Percentiles rank a stretch among this genome's conserved stretches.
phyloP scores from a whole-genome alignment of 2,797 vertebrate genomes.

The Falco naumanni region DNA sequence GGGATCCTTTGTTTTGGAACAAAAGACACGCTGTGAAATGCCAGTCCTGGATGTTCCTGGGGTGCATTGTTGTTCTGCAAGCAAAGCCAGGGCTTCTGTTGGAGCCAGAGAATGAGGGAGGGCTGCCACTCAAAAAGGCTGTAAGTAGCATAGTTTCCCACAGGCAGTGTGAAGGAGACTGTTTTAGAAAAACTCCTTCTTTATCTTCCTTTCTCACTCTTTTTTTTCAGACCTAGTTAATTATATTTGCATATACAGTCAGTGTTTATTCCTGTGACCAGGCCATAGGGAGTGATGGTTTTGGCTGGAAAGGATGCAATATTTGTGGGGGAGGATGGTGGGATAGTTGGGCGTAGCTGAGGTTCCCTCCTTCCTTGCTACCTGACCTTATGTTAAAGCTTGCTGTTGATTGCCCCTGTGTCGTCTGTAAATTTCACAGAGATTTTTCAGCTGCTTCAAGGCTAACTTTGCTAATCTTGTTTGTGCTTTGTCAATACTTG shows the following conservation, averaged over 20 bases:
- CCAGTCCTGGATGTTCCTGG: not conserved
- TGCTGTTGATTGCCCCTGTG: not conserved
- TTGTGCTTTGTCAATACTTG: not conserved
- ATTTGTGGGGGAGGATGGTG: not conserved
- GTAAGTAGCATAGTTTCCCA: not conserved
- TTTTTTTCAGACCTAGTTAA: slow-evolving; percentile 18
- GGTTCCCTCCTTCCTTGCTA: not conserved
- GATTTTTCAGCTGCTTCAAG: not conserved
- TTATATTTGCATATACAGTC: slow-evolving; percentile 15
- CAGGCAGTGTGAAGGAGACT: not conserved
- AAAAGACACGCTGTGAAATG: not conserved
- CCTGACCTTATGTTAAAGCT: not conserved
- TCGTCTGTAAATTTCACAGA: not conserved
- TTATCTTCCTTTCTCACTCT: slow-evolving; percentile 40
- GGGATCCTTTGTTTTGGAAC: not conserved
- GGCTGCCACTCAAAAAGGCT: not conserved
- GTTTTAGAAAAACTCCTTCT: not conserved
- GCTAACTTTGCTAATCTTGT: not conserved
- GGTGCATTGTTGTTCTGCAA: not conserved
- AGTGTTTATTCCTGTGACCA: slow-evolving; percentile 13
- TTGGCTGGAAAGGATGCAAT: not conserved
- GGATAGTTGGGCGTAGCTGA: not conserved
- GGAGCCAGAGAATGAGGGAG: not conserved
- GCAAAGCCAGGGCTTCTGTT: not conserved
- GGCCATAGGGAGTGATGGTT: not conserved